Evolutionary conservation across 1,140 invertebrate species (phyloP).

Genomic region (Leptopilina boulardi): DNA sequence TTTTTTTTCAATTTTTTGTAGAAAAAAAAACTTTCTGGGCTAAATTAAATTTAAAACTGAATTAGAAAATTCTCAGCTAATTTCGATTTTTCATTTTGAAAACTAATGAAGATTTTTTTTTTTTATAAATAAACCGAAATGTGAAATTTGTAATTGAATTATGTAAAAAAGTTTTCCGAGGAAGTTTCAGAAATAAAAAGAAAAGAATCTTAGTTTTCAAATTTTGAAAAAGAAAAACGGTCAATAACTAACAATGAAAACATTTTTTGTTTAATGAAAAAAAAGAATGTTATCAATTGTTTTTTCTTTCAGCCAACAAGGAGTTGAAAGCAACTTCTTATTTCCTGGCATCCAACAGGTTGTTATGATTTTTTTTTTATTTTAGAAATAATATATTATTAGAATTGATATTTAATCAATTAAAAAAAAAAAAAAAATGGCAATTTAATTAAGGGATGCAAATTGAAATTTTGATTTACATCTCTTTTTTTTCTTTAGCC

Average conservation of each 20-base stretch:
- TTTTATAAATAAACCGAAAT: not conserved
- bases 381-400: not conserved
- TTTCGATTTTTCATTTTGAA: too few species aligned
- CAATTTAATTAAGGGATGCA: not conserved
- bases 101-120: too few species aligned
- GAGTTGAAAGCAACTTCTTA: constrained; percentile 95
- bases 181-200: too few species aligned
- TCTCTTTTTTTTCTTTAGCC: not conserved
- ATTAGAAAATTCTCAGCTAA: too few species aligned
- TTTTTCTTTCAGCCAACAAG: constrained; percentile 83
- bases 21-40: not conserved
- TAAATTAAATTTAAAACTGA: not conserved
- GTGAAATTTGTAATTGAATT: too few species aligned
- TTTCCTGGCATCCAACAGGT: constrained; percentile 95
- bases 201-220: too few species aligned
- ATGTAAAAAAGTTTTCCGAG: too few species aligned
- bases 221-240: too few species aligned
- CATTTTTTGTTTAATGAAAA: too few species aligned
- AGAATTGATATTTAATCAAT: not conserved
- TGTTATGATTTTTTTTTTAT: constrained; percentile 41
- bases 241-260: too few species aligned
- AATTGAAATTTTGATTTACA: not conserved
- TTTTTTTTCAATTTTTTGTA: constrained; percentile 3
- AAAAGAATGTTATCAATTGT: not conserved
- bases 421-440: not conserved